phyloP scores from a whole-genome alignment of 64 coral and sea anemone species.

The Porites australiensis region DNA sequence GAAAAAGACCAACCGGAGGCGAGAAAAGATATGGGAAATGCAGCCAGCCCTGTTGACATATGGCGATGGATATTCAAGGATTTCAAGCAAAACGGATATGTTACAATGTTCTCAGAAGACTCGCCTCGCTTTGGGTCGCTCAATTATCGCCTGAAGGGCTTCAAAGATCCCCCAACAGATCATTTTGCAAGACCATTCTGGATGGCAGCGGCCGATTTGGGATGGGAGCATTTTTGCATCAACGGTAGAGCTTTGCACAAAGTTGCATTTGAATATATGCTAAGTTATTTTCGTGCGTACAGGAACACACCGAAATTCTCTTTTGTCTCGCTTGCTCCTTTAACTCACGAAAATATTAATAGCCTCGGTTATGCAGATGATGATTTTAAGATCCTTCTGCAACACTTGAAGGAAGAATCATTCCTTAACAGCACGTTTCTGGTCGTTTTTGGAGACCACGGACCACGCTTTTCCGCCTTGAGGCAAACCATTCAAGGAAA shows the following conservation, averaged over 20 bases:
- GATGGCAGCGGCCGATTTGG: conserved; percentile 59
- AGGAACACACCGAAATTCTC: conserved; percentile 68
- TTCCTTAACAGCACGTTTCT: conserved; percentile 69
- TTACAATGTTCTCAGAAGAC: conserved; percentile 77
- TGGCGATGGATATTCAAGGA: conserved; percentile 86
- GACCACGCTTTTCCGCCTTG: conserved; percentile 26
- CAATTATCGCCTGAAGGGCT: conserved; percentile 78
- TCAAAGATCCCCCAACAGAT: conserved; percentile 78
- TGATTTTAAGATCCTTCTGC: conserved; percentile 59
- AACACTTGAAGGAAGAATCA: conserved; percentile 52
- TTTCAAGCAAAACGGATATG: conserved; percentile 79
- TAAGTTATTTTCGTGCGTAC: conserved; percentile 76
- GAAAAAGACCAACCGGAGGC: conserved; percentile 79
- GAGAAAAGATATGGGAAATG: conserved; percentile 52
- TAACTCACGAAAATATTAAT: conserved; percentile 67
- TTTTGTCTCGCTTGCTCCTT: conserved; percentile 46
- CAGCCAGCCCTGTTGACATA: conserved; percentile 71
- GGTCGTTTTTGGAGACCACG: conserved; percentile 74
- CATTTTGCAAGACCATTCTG: conserved; percentile 84
- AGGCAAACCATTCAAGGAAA: conserved; percentile 78
- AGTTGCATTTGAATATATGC: conserved; percentile 61
- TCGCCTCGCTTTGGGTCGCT: conserved; percentile 48
- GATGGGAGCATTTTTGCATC: conserved; percentile 39
- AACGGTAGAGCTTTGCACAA: conserved; percentile 59
- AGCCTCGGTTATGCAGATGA: conserved; percentile 71